phyloP scores from a whole-genome alignment of 2,113 vertebrate species.

The Apodemus sylvaticus region DNA sequence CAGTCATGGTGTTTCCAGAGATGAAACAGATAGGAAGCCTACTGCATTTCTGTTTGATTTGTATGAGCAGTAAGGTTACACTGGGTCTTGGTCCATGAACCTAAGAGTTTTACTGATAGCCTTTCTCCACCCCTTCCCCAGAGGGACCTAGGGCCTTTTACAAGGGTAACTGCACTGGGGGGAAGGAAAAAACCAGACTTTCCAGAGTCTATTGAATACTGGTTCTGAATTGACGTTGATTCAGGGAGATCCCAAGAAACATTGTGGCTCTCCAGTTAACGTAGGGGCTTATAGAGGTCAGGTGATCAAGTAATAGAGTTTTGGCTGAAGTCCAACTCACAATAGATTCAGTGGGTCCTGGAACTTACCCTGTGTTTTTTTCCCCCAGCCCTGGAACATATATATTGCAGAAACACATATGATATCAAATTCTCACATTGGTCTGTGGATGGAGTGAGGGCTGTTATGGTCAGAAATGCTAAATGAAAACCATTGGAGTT shows the following conservation, averaged over 20 bases:
- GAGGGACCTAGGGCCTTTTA: not conserved
- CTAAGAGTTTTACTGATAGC: not conserved
- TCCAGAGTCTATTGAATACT: not conserved
- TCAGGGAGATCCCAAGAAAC: not conserved
- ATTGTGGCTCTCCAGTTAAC: not conserved
- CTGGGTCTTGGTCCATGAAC: not conserved
- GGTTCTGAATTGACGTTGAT: not conserved
- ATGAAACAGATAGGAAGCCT: too few relatives aligned
- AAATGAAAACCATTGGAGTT: not conserved
- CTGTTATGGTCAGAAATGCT: not conserved
- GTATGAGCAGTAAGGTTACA: not conserved
- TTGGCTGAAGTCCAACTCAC: not conserved
- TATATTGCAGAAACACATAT: not conserved
- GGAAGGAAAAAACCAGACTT: not conserved
- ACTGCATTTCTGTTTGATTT: not conserved
- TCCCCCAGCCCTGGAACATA: not conserved
- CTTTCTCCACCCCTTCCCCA: not conserved
- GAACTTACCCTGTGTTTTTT: not conserved
- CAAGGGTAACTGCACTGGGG: not conserved
- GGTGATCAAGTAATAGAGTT: not conserved
- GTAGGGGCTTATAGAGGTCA: not conserved
- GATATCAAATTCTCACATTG: not conserved
- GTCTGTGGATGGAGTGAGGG: not conserved
- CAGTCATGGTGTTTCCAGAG: not conserved
- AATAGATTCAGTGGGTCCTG: not conserved